Percentiles rank a stretch among this genome's conserved stretches.
Evolutionary conservation across 1,140 invertebrate species (phyloP).

Genomic region (Achroia grisella): DNA sequence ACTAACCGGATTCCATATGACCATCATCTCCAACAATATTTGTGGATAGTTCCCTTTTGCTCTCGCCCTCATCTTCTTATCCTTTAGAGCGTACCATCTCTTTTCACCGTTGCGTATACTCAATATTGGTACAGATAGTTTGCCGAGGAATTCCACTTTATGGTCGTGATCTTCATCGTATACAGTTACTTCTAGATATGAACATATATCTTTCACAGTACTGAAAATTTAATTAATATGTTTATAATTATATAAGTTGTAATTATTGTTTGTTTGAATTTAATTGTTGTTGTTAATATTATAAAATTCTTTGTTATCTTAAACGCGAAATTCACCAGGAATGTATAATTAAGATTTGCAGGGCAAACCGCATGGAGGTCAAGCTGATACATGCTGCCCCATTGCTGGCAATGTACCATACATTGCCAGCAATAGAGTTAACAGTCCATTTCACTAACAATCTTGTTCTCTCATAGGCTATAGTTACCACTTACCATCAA

Average conservation of each 20-base stretch:
- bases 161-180: slow-evolving; percentile 99
- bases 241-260: not conserved
- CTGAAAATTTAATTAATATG: slow-evolving; percentile 72
- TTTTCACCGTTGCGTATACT: slow-evolving; percentile 93
- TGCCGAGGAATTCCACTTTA: slow-evolving; percentile 98
- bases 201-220: slow-evolving; percentile 98
- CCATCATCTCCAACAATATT: slow-evolving; percentile 93
- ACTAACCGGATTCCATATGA: slow-evolving; percentile 93
- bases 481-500: no score
- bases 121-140: slow-evolving; percentile 91
- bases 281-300: no score
- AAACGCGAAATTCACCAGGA: no score
- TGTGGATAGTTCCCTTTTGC: slow-evolving; percentile 94
- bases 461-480: no score
- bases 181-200: slow-evolving; percentile 96
- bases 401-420: no score
- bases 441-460: no score
- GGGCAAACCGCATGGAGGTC: no score
- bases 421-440: no score
- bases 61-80: slow-evolving; percentile 91
- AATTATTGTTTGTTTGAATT: no score
- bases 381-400: no score
- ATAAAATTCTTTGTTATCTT: no score
- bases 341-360: no score
- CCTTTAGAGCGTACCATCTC: slow-evolving; percentile 97